Evolutionary conservation across 2,797 vertebrate genomes (phyloP).

Genomic region (Poeciliopsis presidionis): DNA sequence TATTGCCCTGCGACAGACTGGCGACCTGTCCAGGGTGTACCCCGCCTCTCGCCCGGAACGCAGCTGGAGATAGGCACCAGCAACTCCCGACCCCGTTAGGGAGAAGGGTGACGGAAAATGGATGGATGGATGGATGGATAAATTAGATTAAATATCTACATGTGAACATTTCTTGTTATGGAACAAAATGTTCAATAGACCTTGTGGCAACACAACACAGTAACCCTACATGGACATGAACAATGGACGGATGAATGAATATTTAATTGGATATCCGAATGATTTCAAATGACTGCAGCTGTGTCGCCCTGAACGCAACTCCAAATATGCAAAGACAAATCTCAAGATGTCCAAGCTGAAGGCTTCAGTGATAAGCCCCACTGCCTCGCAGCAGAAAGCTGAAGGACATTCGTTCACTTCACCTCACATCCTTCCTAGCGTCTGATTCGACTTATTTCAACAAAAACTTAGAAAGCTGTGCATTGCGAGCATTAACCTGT

Average conservation of each 20-base stretch:
- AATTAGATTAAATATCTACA: background rate
- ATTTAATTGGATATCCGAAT: background rate
- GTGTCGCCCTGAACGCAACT: background rate
- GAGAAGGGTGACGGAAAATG: no score
- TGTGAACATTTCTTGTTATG: background rate
- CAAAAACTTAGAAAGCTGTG: slow-evolving; percentile 13
- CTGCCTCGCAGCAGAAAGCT: background rate
- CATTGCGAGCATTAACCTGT: slow-evolving; percentile 18
- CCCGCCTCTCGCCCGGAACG: no score
- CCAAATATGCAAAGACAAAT: background rate
- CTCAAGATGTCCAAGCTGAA: background rate
- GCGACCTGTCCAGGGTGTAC: no score
- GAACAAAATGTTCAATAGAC: background rate
- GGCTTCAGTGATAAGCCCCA: background rate
- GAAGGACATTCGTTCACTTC: background rate
- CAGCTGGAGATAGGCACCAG: no score
- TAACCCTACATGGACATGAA: background rate
- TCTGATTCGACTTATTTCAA: slow-evolving; percentile 16
- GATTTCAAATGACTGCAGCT: background rate
- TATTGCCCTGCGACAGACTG: no score
- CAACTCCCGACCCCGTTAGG: no score
- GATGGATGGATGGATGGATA: no score
- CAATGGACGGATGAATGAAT: background rate
- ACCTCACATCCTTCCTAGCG: background rate
- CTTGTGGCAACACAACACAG: background rate